Evolutionary conservation across 2,888 invertebrate species (phyloP).

Genomic region (Odontocolon sp.): DNA sequence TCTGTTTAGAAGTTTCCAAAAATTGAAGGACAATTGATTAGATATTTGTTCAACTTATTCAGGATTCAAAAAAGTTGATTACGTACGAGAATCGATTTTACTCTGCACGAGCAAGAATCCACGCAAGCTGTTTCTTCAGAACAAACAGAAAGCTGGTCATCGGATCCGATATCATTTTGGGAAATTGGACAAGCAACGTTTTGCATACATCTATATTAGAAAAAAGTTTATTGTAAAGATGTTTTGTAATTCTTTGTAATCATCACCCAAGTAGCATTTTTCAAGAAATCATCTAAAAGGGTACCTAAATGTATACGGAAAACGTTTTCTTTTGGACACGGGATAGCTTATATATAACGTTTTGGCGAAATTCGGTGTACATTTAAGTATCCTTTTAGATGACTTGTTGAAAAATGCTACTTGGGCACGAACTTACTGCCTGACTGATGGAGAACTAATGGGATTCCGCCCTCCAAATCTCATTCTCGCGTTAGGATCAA

Average conservation of each 20-base stretch:
- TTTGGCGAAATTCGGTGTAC: no score
- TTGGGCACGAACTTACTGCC: slow-evolving; percentile 6
- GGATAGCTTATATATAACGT: no score
- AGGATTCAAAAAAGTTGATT: background rate
- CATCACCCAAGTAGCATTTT: no score
- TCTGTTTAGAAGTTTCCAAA: no score
- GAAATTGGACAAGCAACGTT: background rate
- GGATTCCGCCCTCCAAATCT: background rate
- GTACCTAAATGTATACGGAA: no score
- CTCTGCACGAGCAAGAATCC: slow-evolving; percentile 32
- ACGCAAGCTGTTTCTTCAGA: background rate
- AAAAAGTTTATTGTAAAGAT: background rate
- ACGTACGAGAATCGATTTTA: slow-evolving; percentile 37
- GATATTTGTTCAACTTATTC: no score
- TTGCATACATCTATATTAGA: slow-evolving; percentile 17
- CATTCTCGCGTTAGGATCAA: background rate
- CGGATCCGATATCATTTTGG: background rate
- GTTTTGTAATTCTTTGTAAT: no score
- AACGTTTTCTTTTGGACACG: no score
- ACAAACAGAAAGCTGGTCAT: background rate
- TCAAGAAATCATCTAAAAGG: no score
- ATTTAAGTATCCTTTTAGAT: no score
- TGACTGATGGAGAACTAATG: background rate
- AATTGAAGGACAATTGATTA: no score
- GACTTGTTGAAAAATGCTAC: background rate